Evolutionary conservation across 2,888 invertebrate genomes (phyloP), one percentile per base, ranked within the genome.

Genomic region (Mythimna impura): DNA sequence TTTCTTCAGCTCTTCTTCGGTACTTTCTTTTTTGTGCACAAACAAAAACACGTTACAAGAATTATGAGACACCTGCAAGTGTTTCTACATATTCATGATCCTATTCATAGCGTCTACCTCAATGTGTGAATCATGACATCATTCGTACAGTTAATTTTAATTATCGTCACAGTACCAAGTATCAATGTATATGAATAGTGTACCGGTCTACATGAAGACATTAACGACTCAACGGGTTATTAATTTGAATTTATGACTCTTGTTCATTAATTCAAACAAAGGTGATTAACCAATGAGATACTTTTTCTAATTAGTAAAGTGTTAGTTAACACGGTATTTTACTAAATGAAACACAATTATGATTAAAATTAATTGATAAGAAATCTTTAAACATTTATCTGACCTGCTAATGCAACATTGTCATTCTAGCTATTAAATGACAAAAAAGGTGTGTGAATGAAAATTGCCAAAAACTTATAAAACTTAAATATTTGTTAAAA

Each of bases 91-190:
- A 71, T 68, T 63, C 70, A 78, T 71, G 74, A 58, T 70, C 61
- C 61, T 73, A 77, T 73, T 77, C 73, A 69, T 80, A 80, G 76
- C 55, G 65, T 69, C 66, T 52, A 63, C 34, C 54, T 76, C 68
- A 25, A 68, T 43, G 65, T 71, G 70, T 71, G 74, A 74, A 78
- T 78, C 65, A 81, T 82, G 80, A 81, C 81, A 71, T 78, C 81
- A 79, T 71, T 73, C 55, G 22, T 65, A 69, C n/a, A 47, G 71
- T 79, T 72, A 65, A 79, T 72, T 79, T 67, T 72, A 76, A 82
- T 79, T 78, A 75, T 70, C 72, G 61, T 50, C 64, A 60, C 66
- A 54, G 55, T 67, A 66, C 68, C 66, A 69, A 54, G 55, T 67
- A 66, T 66, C 66, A 69, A 55, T 63, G 57, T 66, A 9, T 66